phyloP scores from a whole-genome alignment of 2,797 vertebrate species.

The Xyrichtys novacula region DNA sequence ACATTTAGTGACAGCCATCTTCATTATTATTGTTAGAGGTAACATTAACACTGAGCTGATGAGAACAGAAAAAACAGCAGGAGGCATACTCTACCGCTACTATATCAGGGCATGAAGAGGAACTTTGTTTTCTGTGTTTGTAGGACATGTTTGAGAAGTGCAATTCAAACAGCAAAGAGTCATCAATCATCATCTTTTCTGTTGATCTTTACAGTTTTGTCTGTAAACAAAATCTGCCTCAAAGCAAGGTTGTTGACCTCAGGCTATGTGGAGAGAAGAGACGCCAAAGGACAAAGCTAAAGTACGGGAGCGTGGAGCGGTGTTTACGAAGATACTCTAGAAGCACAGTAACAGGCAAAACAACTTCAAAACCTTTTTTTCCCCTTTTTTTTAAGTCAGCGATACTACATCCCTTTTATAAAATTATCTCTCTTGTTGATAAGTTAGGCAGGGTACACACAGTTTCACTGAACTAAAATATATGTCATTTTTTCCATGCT shows the following conservation, averaged over 20 bases:
- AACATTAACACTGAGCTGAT: no score
- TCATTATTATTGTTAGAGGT: no score
- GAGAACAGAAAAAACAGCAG: no score
- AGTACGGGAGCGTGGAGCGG: neutral
- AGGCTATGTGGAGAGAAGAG: neutral
- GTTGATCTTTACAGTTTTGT: neutral
- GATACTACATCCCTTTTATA: neutral
- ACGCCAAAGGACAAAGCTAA: neutral
- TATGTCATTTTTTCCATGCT: neutral
- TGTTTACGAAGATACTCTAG: conserved; percentile 7
- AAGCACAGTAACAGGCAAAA: neutral
- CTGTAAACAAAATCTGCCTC: conserved; percentile 4
- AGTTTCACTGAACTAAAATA: neutral
- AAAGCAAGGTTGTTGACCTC: conserved; percentile 10
- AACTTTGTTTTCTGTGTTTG: no score
- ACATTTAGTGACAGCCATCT: no score
- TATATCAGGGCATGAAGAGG: no score
- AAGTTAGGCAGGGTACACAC: neutral
- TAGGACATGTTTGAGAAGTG: no score
- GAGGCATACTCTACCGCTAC: no score
- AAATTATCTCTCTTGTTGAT: neutral
- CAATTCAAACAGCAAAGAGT: neutral
- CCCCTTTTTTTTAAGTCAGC: no score
- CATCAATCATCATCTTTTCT: neutral
- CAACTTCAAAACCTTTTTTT: no score